A percentile compares a stretch with the other conserved stretches of the same genome.
These are phyloP conservation scores for Stichopus chloronotus DNA, from an alignment of 35 echinoderm and acorn worm genomes.

Conservation along the genomic window DNA sequence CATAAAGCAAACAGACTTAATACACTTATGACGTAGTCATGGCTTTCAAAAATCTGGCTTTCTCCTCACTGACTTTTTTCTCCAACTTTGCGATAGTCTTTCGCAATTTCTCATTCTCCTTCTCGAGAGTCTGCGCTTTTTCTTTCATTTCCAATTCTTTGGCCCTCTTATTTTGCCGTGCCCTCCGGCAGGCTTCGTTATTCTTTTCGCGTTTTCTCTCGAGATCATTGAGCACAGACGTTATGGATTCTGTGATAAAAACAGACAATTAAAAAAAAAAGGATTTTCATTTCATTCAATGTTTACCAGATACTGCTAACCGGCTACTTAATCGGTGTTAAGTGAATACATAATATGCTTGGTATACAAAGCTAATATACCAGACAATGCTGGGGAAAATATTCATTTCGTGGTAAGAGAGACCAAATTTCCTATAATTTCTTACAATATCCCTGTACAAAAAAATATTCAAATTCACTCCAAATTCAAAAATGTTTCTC, in stretches of 20 bases:
- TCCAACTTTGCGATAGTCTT: conserved; percentile 27
- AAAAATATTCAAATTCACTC: no score
- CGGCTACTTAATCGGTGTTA: no score
- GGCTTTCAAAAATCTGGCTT: conserved; percentile 41
- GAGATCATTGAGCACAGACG: conserved; percentile 15
- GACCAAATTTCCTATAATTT: no score
- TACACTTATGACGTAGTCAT: conserved; percentile 18
- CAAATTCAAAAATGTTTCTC: no score
- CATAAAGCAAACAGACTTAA: neutral
- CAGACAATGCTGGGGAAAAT: no score
- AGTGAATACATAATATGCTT: neutral
- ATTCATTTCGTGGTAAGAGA: no score
- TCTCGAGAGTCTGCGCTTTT: conserved; percentile 27
- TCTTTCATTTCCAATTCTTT: conserved; percentile 36
- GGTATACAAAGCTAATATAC: no score
- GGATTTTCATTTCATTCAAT: neutral
- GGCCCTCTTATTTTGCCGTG: conserved; percentile 26
- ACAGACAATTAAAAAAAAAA: neutral
- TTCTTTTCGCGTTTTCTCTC: conserved; percentile 49
- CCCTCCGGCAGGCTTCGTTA: conserved; percentile 52
- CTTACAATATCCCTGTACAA: no score
- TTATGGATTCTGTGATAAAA: conserved; percentile 34
- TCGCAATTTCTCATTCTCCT: conserved; percentile 45
- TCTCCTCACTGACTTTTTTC: conserved; percentile 39
- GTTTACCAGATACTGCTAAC: no score